These are phyloP conservation scores for Drosophila melanocephala DNA, from an alignment of 2,888 invertebrate species.

Conservation along the genomic window DNA sequence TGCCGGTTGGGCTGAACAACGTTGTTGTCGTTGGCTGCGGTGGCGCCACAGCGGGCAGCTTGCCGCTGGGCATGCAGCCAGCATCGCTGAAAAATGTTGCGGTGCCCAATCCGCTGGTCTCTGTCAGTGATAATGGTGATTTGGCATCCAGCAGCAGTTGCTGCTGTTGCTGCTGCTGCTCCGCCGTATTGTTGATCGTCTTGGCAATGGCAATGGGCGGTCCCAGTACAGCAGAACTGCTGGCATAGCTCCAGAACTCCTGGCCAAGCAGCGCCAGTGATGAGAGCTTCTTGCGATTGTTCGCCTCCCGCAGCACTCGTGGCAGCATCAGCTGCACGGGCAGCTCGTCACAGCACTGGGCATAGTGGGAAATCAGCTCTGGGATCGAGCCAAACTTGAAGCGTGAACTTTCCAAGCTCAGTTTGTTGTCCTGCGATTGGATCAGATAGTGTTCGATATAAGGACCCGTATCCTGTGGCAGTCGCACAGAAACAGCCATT, in stretches of 20 bases:
- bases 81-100: constrained; percentile 83
- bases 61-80: constrained; percentile 16
- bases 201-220: constrained; percentile 40
- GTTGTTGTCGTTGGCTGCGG: constrained; percentile 30
- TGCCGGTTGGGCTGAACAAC: constrained; percentile 82
- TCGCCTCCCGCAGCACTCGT: constrained; percentile 93
- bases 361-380: constrained; percentile 96
- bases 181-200: constrained; percentile 2
- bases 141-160: constrained; percentile 82
- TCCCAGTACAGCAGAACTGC: constrained; percentile 75
- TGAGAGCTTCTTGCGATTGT: constrained; percentile 95
- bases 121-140: constrained; percentile 85
- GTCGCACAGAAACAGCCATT: constrained; percentile 97
- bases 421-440: constrained; percentile 92
- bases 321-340: constrained; percentile 96
- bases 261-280: constrained; percentile 96
- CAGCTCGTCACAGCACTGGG: constrained; percentile 96
- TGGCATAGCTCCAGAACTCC: constrained; percentile 93
- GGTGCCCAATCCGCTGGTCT: constrained; percentile 85
- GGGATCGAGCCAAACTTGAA: constrained; percentile 97
- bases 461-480: constrained; percentile 94
- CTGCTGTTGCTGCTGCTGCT: constrained; percentile 51
- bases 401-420: constrained; percentile 96
- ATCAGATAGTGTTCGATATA: constrained; percentile 98
- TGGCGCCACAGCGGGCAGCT: constrained; percentile 43